Conservation (phyloP, 2,113 vertebrate genomes). For the Tringa solitaria region DNA sequence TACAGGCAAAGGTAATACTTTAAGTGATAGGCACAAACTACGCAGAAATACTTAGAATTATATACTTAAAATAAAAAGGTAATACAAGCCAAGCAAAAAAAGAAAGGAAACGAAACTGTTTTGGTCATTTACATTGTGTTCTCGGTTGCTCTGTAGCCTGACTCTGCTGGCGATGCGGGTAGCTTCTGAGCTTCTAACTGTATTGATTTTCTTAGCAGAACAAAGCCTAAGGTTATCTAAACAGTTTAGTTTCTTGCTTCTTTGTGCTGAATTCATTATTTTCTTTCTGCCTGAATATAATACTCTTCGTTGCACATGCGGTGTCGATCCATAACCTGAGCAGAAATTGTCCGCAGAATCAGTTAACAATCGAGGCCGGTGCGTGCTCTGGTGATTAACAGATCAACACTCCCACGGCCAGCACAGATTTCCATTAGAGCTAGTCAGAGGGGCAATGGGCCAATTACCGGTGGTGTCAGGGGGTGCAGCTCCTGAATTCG, state of each 20-base stretch:
- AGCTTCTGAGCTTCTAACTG: constrained; percentile 18
- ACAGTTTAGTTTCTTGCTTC: constrained; percentile 48
- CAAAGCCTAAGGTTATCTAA: constrained; percentile 59
- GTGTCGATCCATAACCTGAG: background rate
- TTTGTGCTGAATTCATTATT: constrained; percentile 44
- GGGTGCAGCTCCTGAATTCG: background rate
- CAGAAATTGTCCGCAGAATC: background rate
- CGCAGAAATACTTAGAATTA: background rate
- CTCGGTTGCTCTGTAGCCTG: background rate
- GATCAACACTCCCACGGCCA: background rate
- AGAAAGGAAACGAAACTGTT: background rate
- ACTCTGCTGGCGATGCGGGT: background rate
- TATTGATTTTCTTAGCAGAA: constrained; percentile 52
- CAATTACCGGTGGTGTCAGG: background rate
- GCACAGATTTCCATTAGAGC: background rate
- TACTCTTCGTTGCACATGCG: background rate
- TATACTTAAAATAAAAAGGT: background rate
- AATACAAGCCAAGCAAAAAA: background rate
- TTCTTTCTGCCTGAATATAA: constrained; percentile 19
- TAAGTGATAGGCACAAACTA: background rate
- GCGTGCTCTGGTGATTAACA: background rate
- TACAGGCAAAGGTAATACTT: background rate
- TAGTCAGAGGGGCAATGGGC: background rate
- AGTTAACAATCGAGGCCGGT: rapidly evolving
- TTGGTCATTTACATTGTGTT: background rate